A percentile compares a stretch with the other conserved stretches of the same genome.
Evolutionary conservation across 2,797 vertebrate genomes (phyloP).

Genomic region (Oreortyx pictus): DNA sequence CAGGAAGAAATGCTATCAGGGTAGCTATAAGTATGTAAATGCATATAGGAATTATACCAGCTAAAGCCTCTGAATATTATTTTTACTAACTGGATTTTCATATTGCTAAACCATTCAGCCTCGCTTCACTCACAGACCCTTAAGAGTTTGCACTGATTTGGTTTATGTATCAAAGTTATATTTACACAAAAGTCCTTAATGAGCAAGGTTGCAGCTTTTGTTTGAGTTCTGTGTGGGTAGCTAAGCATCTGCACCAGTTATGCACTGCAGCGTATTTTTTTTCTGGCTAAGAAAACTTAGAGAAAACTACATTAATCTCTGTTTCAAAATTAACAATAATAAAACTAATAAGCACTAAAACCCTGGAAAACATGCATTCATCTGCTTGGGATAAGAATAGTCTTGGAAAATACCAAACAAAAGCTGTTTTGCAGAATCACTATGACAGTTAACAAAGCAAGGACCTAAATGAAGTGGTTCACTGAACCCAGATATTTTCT

Average conservation of each 20-base stretch:
- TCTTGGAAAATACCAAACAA: background rate
- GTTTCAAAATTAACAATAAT: background rate
- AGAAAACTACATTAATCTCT: background rate
- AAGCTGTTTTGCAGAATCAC: background rate
- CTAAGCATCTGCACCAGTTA: background rate
- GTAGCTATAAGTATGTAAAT: conserved; percentile 42
- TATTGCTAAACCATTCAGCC: background rate
- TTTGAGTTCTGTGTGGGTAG: background rate
- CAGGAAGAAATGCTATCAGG: conserved; percentile 16
- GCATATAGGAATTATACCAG: background rate
- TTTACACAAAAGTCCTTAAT: background rate
- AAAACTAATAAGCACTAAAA: conserved; percentile 4
- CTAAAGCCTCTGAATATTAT: background rate
- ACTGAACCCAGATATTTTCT: background rate
- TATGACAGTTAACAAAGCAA: background rate
- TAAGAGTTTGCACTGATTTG: background rate
- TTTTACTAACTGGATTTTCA: background rate
- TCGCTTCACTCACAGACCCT: background rate
- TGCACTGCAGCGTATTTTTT: background rate
- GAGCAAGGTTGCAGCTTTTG: background rate
- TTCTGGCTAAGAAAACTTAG: background rate
- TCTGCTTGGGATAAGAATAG: background rate
- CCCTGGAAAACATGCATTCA: background rate
- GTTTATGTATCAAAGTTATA: background rate
- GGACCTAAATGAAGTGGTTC: background rate